Base-by-base conservation (phyloP, 2,113 vertebrate species). In the Aldabrachelys gigantea region DNA sequence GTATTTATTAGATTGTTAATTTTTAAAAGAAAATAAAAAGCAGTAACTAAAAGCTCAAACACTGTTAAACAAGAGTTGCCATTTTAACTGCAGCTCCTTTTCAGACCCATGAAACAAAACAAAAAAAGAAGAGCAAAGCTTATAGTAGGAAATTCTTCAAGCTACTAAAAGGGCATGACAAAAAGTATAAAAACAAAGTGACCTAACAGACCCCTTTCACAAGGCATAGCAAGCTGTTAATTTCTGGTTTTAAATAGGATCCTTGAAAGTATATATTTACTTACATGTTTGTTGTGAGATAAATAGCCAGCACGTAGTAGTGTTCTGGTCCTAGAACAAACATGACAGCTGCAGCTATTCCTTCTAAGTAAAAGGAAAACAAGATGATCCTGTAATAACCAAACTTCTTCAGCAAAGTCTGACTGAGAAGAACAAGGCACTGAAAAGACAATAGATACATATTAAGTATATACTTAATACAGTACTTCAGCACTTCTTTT, bases 331-430 rank as follows among this genome's bases (percentile, higher is more conserved):
- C 99, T 25, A 99, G 94, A 19, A 97, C 10, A 27, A 99, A 94
- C 99, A 99, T 99, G 80, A 97, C 3, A 31, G 93, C 90, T 9
- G 99, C 98, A 89, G 98, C 98, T 76, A 95, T 90, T 84, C 97
- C 98, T 97, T 99, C 98, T 44, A 99, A 38, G 85, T 99, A 99
- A 97, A 99, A 99, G 83, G 97, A 98, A 91, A 97, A 96, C 84
- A 99, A 98, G 97, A 99, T 98, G 89, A 99, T 97, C 95, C 96
- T 98, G 97, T 99, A 99, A 97, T 99, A 99, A 88, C 99, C 99
- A 49, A 98, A 85, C 83, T 94, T 97, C 75, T 97, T 98, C 95
- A 99, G 96, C 5, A 97, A 97, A 84, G 97, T 91, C 80, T 99
- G 99, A 95, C 98, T 97, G 95, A 98, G 97, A 95, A 99, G 97